Evolutionary conservation across 1,140 invertebrate genomes (phyloP).

Genomic region (Trichonephila clavata): DNA sequence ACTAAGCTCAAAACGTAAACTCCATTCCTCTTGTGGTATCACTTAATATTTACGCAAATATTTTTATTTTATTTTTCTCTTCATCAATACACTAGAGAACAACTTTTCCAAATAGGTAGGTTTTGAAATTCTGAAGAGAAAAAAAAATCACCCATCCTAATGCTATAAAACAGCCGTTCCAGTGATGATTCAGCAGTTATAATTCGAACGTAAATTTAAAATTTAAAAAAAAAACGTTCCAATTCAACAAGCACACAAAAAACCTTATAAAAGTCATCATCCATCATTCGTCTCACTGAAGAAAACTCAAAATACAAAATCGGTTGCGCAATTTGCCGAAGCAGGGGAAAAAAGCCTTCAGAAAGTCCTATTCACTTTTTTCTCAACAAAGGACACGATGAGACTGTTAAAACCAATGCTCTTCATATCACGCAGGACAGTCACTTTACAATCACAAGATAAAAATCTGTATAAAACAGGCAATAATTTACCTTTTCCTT

Average conservation of each 20-base stretch:
- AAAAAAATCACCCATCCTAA: too few species aligned
- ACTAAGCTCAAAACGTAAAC: too few species aligned
- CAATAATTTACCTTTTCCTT: background rate
- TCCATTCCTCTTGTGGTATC: too few species aligned
- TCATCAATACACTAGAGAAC: too few species aligned
- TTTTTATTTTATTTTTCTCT: too few species aligned
- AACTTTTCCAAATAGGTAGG: too few species aligned
- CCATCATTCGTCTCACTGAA: background rate
- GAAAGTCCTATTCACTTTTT: background rate
- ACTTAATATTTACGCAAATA: too few species aligned
- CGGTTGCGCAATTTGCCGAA: background rate
- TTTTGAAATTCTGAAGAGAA: too few species aligned
- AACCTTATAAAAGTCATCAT: background rate
- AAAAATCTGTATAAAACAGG: background rate
- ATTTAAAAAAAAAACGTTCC: too few species aligned
- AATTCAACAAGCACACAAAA: background rate
- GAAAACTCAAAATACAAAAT: background rate
- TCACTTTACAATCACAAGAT: background rate
- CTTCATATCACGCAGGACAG: background rate
- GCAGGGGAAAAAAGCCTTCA: background rate
- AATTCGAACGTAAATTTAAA: too few species aligned
- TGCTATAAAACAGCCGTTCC: too few species aligned
- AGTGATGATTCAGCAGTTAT: too few species aligned
- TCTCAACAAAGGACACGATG: background rate
- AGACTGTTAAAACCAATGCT: background rate